Evolutionary conservation across 2,888 invertebrate genomes (phyloP), one percentile per base, ranked within the genome.

Genomic region (Molorchus minor): DNA sequence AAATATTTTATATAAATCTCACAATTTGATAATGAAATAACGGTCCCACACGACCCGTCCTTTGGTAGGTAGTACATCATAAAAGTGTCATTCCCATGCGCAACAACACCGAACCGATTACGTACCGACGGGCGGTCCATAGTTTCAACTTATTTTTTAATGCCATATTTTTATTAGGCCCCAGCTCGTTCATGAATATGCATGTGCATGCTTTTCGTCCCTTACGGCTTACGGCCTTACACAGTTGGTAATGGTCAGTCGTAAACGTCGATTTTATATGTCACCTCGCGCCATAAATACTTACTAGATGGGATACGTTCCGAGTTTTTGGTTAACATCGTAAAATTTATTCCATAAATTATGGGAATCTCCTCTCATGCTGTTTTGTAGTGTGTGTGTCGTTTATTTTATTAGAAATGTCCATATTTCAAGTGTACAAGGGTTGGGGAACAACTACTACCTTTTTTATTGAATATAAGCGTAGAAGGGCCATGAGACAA

Each of bases 201-300:
- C 52, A 52, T 52, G 21, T 25, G 19, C 36, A 8, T n/a, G n/a
- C n/a, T n/a, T n/a, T n/a, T 25, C n/a, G 52, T 40, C 52, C 52
- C 52, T 41, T 41, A 41, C 16, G 15, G n/a, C n/a, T n/a, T n/a
- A n/a, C n/a, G n/a, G 25, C 41, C 41, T 30, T 41, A 30, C 52
- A 41, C 52, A 52, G 52, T 52, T 29, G 49, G 49, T 49, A 57
- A 57, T 45, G 38, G 57, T 15, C 25, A 15, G 58, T 53, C 52
- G 33, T 58, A 58, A 58, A 58, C 41, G 58, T 43, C 58, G 45
- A 53, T 58, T 58, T 58, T 58, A 58, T 58, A 45, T 52, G 52
- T 58, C 53, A 58, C 46, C 52, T 58, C 38, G 19, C 45, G 38
- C 45, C 38, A 36, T 53, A 45, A 58, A 53, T 58, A 52, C 40